A percentile compares a stretch with the other conserved stretches of the same genome.
These are phyloP conservation scores for Drosophila guanche DNA, from an alignment of 1,140 invertebrate genomes.

Conservation along the genomic window DNA sequence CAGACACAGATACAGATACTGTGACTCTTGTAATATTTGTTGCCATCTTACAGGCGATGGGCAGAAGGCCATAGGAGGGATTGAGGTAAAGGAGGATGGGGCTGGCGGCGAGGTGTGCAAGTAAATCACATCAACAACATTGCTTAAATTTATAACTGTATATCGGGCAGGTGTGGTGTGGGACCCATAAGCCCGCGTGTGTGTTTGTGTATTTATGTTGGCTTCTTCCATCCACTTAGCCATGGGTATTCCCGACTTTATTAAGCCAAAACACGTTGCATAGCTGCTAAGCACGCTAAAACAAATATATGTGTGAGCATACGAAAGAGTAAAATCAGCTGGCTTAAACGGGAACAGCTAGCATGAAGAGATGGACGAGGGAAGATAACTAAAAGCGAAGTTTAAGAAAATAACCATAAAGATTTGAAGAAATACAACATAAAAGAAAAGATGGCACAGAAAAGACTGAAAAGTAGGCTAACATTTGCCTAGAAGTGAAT, in stretches of 20 bases:
- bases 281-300: slow-evolving; percentile 74
- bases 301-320: slow-evolving; percentile 49
- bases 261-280: slow-evolving; percentile 80
- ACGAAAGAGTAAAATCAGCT: slow-evolving; percentile 38
- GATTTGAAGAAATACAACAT: too few relatives aligned
- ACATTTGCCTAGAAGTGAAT: too few relatives aligned
- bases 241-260: slow-evolving; percentile 76
- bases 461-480: too few relatives aligned
- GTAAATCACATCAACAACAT: slow-evolving; percentile 79
- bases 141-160: slow-evolving; percentile 78
- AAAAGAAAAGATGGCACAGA: too few relatives aligned
- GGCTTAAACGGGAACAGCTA: neutral
- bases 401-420: neutral
- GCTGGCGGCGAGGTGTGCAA: slow-evolving; percentile 61
- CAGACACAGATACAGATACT: slow-evolving; percentile 27
- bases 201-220: slow-evolving; percentile 65
- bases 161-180: slow-evolving; percentile 16
- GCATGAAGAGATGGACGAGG: neutral
- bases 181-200: slow-evolving; percentile 1
- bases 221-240: slow-evolving; percentile 76
- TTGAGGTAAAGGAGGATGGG: neutral
- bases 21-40: slow-evolving; percentile 72
- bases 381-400: neutral
- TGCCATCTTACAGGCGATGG: slow-evolving; percentile 75
- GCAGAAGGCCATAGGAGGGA: slow-evolving; percentile 17